Evolutionary conservation across 2,113 vertebrate genomes (phyloP).

Genomic region (Chunga burmeisteri): DNA sequence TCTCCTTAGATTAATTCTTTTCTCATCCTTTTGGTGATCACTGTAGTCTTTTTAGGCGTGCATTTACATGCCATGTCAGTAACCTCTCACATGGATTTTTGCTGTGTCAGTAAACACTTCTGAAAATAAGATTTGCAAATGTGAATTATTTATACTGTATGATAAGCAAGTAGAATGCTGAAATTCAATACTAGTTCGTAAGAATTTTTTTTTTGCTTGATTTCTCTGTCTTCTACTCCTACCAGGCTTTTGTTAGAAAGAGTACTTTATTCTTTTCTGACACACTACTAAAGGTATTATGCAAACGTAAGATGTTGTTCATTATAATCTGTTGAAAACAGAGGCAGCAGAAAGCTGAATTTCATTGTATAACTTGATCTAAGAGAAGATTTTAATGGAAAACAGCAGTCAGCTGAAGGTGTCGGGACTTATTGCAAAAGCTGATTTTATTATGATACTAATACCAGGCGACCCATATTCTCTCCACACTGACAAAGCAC

Average conservation of each 20-base stretch:
- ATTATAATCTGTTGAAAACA: slow-evolving; percentile 19
- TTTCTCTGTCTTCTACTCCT: slow-evolving; percentile 26
- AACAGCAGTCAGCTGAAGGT: background rate
- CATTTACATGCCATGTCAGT: slow-evolving; percentile 47
- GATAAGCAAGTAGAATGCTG: slow-evolving; percentile 77
- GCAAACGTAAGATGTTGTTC: slow-evolving; percentile 40
- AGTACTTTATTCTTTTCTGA: slow-evolving; percentile 45
- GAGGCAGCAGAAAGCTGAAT: slow-evolving; percentile 48
- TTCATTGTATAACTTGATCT: slow-evolving; percentile 14
- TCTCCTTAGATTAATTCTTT: background rate
- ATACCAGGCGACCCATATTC: background rate
- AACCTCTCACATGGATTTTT: slow-evolving; percentile 70
- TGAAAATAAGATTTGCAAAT: slow-evolving; percentile 78
- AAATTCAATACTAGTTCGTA: slow-evolving; percentile 78
- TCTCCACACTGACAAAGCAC: too few relatives aligned
- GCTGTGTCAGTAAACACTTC: slow-evolving; percentile 87
- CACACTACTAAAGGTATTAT: slow-evolving; percentile 16
- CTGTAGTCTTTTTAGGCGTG: background rate
- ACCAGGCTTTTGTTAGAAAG: slow-evolving; percentile 12
- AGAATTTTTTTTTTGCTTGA: slow-evolving; percentile 78
- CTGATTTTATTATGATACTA: background rate
- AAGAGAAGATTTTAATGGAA: slow-evolving; percentile 44
- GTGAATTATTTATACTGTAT: slow-evolving; percentile 85
- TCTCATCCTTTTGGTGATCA: background rate
- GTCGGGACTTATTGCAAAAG: background rate